Percentiles rank a stretch among this genome's conserved stretches.
phyloP scores from a whole-genome alignment of 2,113 vertebrate genomes.

The Lampris megalopsis region DNA sequence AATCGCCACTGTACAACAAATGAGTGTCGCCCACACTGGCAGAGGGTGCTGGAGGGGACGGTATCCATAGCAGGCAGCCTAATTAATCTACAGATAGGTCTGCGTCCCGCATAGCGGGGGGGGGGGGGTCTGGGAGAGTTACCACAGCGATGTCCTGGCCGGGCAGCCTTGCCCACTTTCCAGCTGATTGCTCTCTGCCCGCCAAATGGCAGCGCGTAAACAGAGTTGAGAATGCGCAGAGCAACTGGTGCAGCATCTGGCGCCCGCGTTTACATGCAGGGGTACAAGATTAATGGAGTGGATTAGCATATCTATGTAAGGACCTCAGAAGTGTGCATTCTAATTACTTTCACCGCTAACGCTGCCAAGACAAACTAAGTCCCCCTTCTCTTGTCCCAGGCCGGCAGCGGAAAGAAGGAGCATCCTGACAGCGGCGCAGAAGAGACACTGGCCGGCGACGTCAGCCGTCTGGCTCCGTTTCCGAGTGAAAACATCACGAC shows the following conservation, averaged over 20 bases:
- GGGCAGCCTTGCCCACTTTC: slow-evolving; percentile 86
- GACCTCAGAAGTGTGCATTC: slow-evolving; percentile 77
- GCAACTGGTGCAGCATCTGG: slow-evolving; percentile 89
- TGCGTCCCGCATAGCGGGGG: slow-evolving; percentile 32
- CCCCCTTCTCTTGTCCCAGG: slow-evolving; percentile 10
- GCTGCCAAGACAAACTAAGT: slow-evolving; percentile 55
- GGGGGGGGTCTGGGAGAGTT: slow-evolving; percentile 77
- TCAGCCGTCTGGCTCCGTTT: slow-evolving; percentile 55
- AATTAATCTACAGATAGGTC: slow-evolving; percentile 85
- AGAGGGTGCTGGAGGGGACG: slow-evolving; percentile 52
- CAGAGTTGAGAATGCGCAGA: slow-evolving; percentile 84
- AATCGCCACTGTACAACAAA: slow-evolving; percentile 78
- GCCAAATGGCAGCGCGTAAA: slow-evolving; percentile 81
- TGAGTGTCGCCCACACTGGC: slow-evolving; percentile 74
- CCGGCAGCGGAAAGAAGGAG: slow-evolving; percentile 1
- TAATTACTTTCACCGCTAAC: slow-evolving; percentile 75
- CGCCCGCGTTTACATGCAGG: slow-evolving; percentile 83
- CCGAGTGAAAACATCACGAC: slow-evolving; percentile 40
- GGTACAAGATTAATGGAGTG: slow-evolving; percentile 86
- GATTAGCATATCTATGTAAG: slow-evolving; percentile 86
- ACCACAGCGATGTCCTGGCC: slow-evolving; percentile 84
- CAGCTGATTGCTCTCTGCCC: slow-evolving; percentile 81
- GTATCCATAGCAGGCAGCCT: slow-evolving; percentile 81
- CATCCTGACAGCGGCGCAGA: slow-evolving; percentile 15
- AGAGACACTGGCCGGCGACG: slow-evolving; percentile 32